Conservation (phyloP, 2,888 invertebrate species). For the Bugulina stolonifera region DNA sequence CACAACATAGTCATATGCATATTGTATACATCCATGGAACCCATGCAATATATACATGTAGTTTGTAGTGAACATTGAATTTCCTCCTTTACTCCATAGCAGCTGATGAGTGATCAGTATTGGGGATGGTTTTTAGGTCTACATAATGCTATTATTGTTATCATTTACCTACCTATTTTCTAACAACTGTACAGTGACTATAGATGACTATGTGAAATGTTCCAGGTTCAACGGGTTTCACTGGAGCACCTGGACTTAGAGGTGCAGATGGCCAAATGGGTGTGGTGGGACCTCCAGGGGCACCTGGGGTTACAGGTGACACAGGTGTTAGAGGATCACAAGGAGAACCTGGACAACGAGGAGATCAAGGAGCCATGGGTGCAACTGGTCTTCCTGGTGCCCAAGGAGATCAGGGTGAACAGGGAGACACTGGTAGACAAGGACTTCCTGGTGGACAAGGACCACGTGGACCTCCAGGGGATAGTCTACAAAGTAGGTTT, state of each 20-base stretch:
- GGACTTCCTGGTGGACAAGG: background rate
- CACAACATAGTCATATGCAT: no score
- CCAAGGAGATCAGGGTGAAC: background rate
- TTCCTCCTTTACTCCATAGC: no score
- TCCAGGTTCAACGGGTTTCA: no score
- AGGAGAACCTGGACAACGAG: background rate
- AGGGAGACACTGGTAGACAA: background rate
- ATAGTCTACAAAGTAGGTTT: background rate
- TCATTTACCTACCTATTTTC: no score
- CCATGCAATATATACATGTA: no score
- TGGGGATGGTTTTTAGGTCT: no score
- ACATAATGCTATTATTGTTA: no score
- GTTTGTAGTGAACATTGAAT: no score
- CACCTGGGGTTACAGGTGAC: slow-evolving; percentile 1
- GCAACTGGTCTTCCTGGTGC: background rate
- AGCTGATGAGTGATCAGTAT: no score
- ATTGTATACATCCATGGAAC: no score
- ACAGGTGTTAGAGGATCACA: background rate
- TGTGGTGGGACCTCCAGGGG: background rate
- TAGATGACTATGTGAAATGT: no score
- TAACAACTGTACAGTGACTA: no score
- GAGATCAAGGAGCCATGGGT: background rate
- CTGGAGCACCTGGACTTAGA: background rate
- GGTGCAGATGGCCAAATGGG: background rate
- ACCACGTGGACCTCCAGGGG: background rate